Percentiles rank a stretch among this genome's conserved stretches.
Conservation (phyloP, 2,888 invertebrate species). For the Ellobium chinense region DNA sequence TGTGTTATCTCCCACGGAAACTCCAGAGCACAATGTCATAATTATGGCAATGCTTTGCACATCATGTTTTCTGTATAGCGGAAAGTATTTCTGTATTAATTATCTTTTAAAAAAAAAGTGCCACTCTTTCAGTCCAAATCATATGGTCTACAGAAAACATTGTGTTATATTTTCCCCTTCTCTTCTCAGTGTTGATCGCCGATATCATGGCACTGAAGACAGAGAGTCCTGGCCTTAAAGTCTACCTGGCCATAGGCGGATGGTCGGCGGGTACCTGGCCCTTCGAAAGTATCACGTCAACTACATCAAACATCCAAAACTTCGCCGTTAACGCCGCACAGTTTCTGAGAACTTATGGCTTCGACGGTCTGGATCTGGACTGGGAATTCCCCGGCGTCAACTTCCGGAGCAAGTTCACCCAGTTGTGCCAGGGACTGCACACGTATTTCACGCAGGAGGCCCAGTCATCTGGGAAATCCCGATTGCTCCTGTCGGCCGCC, state of each 20-base stretch:
- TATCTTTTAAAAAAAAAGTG: too few species aligned
- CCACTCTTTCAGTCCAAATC: too few species aligned
- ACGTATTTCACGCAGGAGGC: background rate
- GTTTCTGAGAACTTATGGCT: background rate
- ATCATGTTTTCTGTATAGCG: too few species aligned
- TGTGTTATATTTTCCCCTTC: too few species aligned
- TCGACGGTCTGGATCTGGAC: background rate
- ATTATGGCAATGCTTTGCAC: too few species aligned
- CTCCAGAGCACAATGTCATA: too few species aligned
- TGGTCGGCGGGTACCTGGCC: background rate
- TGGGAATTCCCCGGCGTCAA: background rate
- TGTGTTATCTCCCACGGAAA: too few species aligned
- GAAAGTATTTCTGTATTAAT: too few species aligned
- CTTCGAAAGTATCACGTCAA: constrained; percentile 1
- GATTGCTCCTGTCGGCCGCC: constrained; percentile 26
- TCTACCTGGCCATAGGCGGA: constrained; percentile 14
- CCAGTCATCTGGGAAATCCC: background rate
- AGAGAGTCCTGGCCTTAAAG: background rate
- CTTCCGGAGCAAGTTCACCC: background rate
- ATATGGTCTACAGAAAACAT: too few species aligned
- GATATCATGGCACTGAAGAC: background rate
- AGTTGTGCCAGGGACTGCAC: background rate
- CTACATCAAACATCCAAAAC: background rate
- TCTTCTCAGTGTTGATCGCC: background rate
- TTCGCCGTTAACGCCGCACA: background rate